These are phyloP conservation scores for Tetrao urogallus DNA, from an alignment of 2,113 vertebrate species.

Conservation along the genomic window DNA sequence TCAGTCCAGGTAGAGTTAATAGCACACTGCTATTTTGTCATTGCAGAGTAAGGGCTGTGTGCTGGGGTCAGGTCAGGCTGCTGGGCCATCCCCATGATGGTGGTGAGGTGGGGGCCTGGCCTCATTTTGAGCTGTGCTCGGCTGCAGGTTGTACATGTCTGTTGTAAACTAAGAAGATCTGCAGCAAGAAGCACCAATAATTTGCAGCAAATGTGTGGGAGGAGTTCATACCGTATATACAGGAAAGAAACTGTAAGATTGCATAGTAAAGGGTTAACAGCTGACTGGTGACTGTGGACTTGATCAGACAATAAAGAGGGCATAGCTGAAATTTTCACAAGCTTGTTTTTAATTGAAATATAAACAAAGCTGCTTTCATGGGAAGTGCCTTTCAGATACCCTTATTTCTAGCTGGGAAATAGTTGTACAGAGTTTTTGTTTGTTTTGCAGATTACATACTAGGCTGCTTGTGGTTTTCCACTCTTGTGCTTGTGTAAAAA, in stretches of 20 bases:
- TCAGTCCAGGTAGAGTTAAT: no score
- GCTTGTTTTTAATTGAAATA: conserved; percentile 11
- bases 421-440: not conserved
- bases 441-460: not conserved
- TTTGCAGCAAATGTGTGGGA: not conserved
- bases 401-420: not conserved
- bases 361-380: conserved; percentile 60
- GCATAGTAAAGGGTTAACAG: conserved; percentile 25
- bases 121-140: no score
- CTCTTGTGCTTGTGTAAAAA: not conserved
- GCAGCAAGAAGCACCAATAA: not conserved
- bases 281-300: not conserved
- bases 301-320: conserved; percentile 14
- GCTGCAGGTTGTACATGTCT: no score
- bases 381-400: conserved; percentile 15
- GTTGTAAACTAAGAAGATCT: not conserved
- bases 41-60: no score
- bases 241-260: not conserved
- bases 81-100: no score
- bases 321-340: not conserved
- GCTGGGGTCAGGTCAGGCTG: no score
- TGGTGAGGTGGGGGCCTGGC: no score
- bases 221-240: not conserved
- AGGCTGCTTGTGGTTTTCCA: not conserved
- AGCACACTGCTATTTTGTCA: no score